Conservation (phyloP, 2,888 invertebrate species). For the Anaspis maculata region DNA sequence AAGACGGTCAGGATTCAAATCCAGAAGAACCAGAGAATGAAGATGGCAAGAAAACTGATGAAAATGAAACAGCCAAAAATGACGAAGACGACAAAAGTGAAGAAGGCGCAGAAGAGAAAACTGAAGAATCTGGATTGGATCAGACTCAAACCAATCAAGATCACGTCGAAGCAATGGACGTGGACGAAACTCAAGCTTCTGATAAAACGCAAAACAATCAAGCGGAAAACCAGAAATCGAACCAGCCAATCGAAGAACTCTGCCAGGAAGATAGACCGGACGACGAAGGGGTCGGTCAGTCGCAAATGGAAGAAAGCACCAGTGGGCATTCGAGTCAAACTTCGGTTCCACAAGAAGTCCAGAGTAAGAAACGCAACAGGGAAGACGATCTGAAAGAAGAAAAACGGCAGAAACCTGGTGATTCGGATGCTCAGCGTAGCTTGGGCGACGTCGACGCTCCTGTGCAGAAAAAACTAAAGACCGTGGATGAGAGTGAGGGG, state of each 20-base stretch:
- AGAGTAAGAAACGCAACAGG: constrained; percentile 23
- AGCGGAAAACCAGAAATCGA: constrained; percentile 29
- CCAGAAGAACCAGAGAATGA: constrained; percentile 36
- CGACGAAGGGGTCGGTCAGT: constrained; percentile 58
- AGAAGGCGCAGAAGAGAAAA: constrained; percentile 26
- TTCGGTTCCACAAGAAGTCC: constrained; percentile 30
- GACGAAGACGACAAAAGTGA: constrained; percentile 30
- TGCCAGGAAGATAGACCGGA: constrained; percentile 54
- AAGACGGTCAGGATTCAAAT: too few species aligned
- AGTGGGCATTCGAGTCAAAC: constrained; percentile 54
- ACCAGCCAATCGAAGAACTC: constrained; percentile 43
- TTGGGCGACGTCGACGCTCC: constrained; percentile 57
- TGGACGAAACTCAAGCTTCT: constrained; percentile 40
- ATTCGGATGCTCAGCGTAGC: constrained; percentile 64
- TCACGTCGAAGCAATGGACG: constrained; percentile 41
- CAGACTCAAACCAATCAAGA: constrained; percentile 37
- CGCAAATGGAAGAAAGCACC: constrained; percentile 63
- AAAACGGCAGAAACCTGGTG: constrained; percentile 64
- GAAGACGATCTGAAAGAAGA: constrained; percentile 37
- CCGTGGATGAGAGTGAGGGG: constrained; percentile 43
- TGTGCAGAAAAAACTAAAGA: constrained; percentile 54
- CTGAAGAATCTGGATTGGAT: constrained; percentile 31
- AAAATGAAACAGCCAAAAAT: too few species aligned
- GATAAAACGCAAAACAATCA: constrained; percentile 41
- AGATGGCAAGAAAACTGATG: constrained; percentile 35